phyloP scores from a whole-genome alignment of 2,113 vertebrate genomes.

The Marmota flaviventris region DNA sequence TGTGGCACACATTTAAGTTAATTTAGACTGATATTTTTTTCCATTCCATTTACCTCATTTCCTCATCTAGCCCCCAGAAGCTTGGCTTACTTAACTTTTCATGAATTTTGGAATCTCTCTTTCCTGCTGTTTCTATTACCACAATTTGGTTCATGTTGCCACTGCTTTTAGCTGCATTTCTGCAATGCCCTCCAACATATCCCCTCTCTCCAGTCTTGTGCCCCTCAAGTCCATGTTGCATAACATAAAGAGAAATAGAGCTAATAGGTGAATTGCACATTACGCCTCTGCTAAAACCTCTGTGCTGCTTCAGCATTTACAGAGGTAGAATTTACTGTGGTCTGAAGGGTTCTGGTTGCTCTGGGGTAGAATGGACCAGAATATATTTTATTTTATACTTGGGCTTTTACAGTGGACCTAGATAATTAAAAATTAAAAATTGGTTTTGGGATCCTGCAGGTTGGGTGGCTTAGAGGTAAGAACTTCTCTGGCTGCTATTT shows the following conservation, averaged over 20 bases:
- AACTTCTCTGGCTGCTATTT: neutral
- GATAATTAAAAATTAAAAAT: neutral
- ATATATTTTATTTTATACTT: neutral
- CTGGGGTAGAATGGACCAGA: neutral
- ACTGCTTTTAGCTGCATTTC: neutral
- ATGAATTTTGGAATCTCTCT: neutral
- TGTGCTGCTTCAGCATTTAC: neutral
- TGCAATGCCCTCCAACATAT: neutral
- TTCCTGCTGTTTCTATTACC: neutral
- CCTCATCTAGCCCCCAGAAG: neutral
- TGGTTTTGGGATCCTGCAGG: neutral
- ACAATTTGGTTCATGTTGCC: neutral
- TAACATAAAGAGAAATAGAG: neutral
- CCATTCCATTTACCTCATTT: neutral
- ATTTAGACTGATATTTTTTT: neutral
- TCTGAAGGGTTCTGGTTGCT: neutral
- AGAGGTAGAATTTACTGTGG: neutral
- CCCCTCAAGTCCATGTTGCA: neutral
- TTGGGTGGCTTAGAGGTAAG: neutral
- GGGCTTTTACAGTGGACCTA: neutral
- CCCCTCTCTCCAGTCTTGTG: neutral
- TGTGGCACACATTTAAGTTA: conserved; percentile 41
- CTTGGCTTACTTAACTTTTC: conserved; percentile 19
- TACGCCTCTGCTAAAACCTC: neutral
- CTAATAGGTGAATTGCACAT: neutral